These are phyloP conservation scores for Pomacea maculata DNA, from an alignment of 1,140 invertebrate genomes.

Conservation along the genomic window DNA sequence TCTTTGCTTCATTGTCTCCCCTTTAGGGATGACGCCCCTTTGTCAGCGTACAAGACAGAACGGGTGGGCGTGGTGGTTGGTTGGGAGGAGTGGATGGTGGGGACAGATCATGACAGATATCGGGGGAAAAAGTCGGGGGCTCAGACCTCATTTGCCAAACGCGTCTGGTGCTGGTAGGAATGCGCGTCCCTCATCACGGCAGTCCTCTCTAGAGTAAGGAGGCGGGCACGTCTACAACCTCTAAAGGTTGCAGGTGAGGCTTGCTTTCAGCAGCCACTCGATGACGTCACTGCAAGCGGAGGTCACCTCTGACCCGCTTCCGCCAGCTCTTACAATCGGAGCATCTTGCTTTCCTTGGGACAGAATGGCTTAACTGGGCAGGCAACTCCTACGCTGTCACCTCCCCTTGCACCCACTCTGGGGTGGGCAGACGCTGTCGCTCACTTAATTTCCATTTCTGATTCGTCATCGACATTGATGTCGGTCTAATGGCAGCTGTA, in stretches of 20 bases:
- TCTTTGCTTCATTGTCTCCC: neutral
- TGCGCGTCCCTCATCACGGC: too few species aligned
- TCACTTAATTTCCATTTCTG: neutral
- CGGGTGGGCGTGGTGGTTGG: too few species aligned
- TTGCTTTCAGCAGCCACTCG: neutral
- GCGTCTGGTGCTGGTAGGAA: neutral
- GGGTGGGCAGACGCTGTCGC: neutral
- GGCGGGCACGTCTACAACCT: too few species aligned
- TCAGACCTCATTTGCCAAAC: neutral
- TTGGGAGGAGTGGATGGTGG: neutral
- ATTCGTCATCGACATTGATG: neutral
- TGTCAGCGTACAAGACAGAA: neutral
- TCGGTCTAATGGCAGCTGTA: neutral
- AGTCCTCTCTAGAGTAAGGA: too few species aligned
- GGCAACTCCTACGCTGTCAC: too few species aligned
- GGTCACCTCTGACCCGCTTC: neutral
- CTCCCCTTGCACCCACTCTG: neutral
- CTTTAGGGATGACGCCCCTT: neutral
- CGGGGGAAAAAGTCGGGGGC: neutral
- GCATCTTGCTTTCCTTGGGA: too few species aligned
- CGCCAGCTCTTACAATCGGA: neutral
- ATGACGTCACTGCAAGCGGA: slow-evolving; percentile 2
- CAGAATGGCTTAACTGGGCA: too few species aligned
- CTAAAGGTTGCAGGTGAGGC: too few species aligned
- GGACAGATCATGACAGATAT: neutral